Evolutionary conservation across 2,888 invertebrate species (phyloP), one percentile per base, ranked within the genome.

Genomic region (Noctua janthina): DNA sequence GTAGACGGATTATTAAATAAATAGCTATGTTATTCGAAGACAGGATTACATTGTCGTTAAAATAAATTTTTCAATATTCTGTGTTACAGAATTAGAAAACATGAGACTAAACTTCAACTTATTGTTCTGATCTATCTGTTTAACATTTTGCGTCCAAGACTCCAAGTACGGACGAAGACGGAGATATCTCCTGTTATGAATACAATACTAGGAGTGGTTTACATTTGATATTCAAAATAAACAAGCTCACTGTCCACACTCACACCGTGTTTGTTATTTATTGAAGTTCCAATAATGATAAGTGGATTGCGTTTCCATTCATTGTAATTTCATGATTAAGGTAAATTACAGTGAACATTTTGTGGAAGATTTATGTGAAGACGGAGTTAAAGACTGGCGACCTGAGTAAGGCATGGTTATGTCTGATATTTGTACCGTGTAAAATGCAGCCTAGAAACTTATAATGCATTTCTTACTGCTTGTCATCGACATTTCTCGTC

Each of bases 181-280:
- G 69, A 88, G 87, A 84, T 86, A 86, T 86, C 88, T 84, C 76
- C 81, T 86, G 81, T 76, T 88, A 89, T 84, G 86, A 86, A 88
- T 89, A 89, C 82, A 88, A 88, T 89, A 76, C 80, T 73, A 82
- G 80, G 83, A 83, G 86, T 89, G 84, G 83, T 82, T 88, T 79
- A 88, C 78, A 89, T 86, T 82, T 88, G 81, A 86, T 86, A 88
- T 88, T 89, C 84, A 80, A 88, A 88, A 88, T 84, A 89, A 89
- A 84, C 83, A 89, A 80, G 69, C 70, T 20, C 11, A 39, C 76
- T 75, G 66, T 82, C 74, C 64, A 75, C 74, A 79, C 74, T 76
- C 54, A 69, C 46, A 68, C 51, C 35, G 20, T 74, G 64, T 80
- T 86, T 73, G 75, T 54, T 35, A 59, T 73, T 68, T 68, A 68